These are phyloP conservation scores for Crypturellus undulatus DNA, from an alignment of 2,113 vertebrate genomes.

Conservation along the genomic window DNA sequence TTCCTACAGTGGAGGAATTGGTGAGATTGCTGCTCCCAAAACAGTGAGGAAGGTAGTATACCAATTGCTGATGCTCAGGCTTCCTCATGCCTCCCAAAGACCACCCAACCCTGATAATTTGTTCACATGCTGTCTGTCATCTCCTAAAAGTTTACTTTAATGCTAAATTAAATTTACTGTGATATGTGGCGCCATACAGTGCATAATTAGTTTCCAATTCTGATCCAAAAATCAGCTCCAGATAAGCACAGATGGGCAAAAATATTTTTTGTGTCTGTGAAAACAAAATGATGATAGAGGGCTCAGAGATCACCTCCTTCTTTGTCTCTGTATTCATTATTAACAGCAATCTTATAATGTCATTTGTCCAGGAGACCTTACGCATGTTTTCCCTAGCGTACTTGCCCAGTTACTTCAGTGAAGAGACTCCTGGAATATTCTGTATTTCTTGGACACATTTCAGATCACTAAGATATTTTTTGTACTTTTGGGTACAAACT, in stretches of 20 bases:
- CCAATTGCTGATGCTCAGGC: neutral
- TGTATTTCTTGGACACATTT: neutral
- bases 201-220: neutral
- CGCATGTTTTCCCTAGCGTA: neutral
- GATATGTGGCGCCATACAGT: neutral
- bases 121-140: rapidly evolving
- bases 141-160: neutral
- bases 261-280: neutral
- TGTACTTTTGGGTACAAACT: too few relatives aligned
- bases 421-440: neutral
- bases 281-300: neutral
- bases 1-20: neutral
- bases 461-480: neutral
- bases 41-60: neutral
- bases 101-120: rapidly evolving
- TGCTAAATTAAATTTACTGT: neutral
- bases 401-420: neutral
- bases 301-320: neutral
- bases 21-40: neutral
- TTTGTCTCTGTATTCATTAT: neutral
- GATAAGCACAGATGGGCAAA: neutral
- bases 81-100: neutral
- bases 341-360: neutral
- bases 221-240: neutral
- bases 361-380: neutral